A percentile compares a stretch with the other conserved stretches of the same genome.
These are phyloP conservation scores for Acronicta aceris DNA, from an alignment of 2,888 invertebrate species.

Conservation along the genomic window DNA sequence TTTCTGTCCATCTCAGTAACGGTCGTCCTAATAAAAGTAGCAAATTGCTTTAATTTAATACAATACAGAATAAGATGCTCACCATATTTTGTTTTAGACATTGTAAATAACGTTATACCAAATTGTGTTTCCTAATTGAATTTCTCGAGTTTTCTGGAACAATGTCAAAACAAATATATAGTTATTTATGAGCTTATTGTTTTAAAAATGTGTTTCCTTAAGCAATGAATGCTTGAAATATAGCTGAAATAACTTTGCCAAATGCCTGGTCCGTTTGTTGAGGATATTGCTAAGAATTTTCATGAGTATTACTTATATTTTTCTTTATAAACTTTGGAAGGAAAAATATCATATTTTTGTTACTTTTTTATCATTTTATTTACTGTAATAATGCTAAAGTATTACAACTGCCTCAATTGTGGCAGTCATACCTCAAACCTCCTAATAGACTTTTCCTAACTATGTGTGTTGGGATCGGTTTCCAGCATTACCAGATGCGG, in stretches of 20 bases:
- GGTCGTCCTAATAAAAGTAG: too few species aligned
- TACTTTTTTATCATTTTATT: too few species aligned
- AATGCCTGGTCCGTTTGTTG: slow-evolving; percentile 10
- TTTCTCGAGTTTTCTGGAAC: slow-evolving; percentile 1
- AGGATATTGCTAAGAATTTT: slow-evolving; percentile 32
- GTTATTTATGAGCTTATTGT: slow-evolving; percentile 18
- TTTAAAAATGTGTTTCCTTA: slow-evolving; percentile 29
- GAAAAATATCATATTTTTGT: too few species aligned
- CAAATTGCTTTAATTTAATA: background rate
- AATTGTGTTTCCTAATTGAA: slow-evolving; percentile 11
- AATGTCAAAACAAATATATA: background rate
- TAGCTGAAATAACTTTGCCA: slow-evolving; percentile 34
- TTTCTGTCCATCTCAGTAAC: too few species aligned
- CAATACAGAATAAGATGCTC: background rate
- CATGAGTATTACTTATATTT: slow-evolving; percentile 36
- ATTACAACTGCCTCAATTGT: too few species aligned
- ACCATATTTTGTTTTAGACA: background rate
- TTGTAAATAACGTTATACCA: slow-evolving; percentile 3
- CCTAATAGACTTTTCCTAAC: too few species aligned
- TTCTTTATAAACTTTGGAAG: slow-evolving; percentile 14
- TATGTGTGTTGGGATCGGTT: too few species aligned
- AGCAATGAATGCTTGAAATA: slow-evolving; percentile 34
- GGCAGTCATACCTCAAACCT: too few species aligned
- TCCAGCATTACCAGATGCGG: too few species aligned
- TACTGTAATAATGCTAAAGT: too few species aligned